Evolutionary conservation across 2,888 invertebrate genomes (phyloP), one percentile per base, ranked within the genome.

Genomic region (Cryptops parisi): DNA sequence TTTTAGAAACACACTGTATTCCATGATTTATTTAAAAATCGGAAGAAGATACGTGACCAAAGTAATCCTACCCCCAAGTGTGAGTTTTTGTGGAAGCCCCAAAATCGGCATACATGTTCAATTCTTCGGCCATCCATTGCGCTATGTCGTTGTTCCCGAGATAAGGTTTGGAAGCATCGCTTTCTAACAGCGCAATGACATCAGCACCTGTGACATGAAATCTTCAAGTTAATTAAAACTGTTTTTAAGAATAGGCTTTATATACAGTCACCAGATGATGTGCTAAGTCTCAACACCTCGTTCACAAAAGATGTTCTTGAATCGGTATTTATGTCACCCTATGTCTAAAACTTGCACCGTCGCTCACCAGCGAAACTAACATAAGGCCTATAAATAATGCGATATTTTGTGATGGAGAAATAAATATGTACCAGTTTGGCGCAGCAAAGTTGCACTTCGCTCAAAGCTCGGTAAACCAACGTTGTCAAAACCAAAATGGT

Each of bases 401-500:
- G n/a, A n/a, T n/a, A n/a, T n/a, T n/a, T n/a, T n/a, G n/a, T n/a
- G n/a, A n/a, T n/a, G n/a, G n/a, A n/a, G n/a, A 22, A 4, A 22
- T 24, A 23, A 46, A 23, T 6, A 15, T 23, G 17, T 46, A 65
- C 66, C 66, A 55, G 67, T 66, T 53, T 68, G 63, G 48, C 63
- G 62, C 12, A 70, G 60, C 19, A 68, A 52, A 9, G 58, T 25
- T 3, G 66, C 67, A 27, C 66, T 60, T 47, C 68, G 58, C 50
- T 68, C 67, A 53, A 70, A 58, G 60, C 68, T 69, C 2, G 68
- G 69, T 68, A 68, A 69, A 24, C 69, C 70, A 54, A 63, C 60
- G 58, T 70, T 70, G 55, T 70, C 70, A 59, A 69, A 70, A 25
- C 69, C 70, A 62, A 70, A 70, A 59, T 70, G 70, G 57, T 64